These are phyloP conservation scores for Propithecus perrieri DNA, from an alignment of 2,797 vertebrate genomes.

Conservation along the genomic window DNA sequence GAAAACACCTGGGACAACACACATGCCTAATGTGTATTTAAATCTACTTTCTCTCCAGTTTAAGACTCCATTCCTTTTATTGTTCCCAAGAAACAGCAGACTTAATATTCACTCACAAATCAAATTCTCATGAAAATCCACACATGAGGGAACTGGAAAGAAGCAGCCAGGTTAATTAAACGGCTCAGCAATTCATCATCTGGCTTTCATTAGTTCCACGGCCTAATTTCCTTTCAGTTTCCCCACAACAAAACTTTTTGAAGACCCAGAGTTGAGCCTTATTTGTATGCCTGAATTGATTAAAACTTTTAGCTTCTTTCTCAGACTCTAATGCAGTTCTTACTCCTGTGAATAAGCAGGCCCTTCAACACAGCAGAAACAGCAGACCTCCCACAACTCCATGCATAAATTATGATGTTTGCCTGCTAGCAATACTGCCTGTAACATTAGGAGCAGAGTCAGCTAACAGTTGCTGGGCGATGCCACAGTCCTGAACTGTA, in stretches of 20 bases:
- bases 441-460: slow-evolving; percentile 41
- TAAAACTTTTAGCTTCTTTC: not conserved
- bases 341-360: not conserved
- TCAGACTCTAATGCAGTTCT: not conserved
- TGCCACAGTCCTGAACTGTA: not conserved
- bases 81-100: not conserved
- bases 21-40: not conserved
- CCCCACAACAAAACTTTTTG: not conserved
- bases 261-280: not conserved
- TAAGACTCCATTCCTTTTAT: not conserved
- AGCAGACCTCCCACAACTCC: not conserved
- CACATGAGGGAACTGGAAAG: not conserved
- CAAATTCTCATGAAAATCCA: not conserved
- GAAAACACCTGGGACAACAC: not conserved
- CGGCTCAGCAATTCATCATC: not conserved
- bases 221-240: not conserved
- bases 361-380: not conserved
- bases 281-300: not conserved
- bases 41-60: not conserved
- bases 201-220: not conserved
- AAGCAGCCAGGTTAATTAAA: not conserved
- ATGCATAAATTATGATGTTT: slow-evolving; percentile 66
- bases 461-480: slow-evolving; percentile 19
- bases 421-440: not conserved
- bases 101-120: not conserved